Evolutionary conservation across 2,888 invertebrate species (phyloP), one percentile per base, ranked within the genome.

Genomic region (Dastarcus helophoroides): DNA sequence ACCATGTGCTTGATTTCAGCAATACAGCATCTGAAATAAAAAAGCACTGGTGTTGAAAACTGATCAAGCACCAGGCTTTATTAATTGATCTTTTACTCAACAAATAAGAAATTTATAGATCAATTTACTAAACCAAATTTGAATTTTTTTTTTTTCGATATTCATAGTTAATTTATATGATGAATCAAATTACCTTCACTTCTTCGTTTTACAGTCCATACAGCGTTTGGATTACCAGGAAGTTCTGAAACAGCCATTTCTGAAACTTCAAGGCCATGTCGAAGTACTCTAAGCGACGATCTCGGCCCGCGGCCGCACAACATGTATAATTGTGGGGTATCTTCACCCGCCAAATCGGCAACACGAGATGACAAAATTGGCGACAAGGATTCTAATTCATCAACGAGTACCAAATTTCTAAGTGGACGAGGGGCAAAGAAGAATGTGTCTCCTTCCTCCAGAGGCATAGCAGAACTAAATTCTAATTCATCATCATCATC

Each of bases 201-300:
- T 59, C 91, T 79, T 51, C 85, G 76, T 57, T 93, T 89, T 11
- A 98, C 98, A 15, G 98, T 98, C 98, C 98, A 98, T 2, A 98
- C 98, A 49, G 97, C 97, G 67, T 95, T 98, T 2, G 98, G 98
- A 55, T 93, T 97, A 54, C 97, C 97, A n/a, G 98, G 98, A 44
- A 98, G 67, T 63, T 98, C 98, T 13, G 95, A 95, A 2, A 98
- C 95, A 35, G 98, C 98, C 98, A 99, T 98, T 65, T 99, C 98
- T 0, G 94, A 89, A 2, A 98, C 95, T 69, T 97, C 98, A 29
- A 98, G 68, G 47, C 98, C 98, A 62, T 98, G 98, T 13, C 98
- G 72, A 6, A 99, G 64, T 0, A 97, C 91, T 51, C 93, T 70
- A 24, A 99, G 60, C 0, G 94, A 83, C 0, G 97, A 97, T 24